A percentile compares a stretch with the other conserved stretches of the same genome.
phyloP scores from a whole-genome alignment of 2,113 vertebrate species.

The Emydocephalus ijimae region DNA sequence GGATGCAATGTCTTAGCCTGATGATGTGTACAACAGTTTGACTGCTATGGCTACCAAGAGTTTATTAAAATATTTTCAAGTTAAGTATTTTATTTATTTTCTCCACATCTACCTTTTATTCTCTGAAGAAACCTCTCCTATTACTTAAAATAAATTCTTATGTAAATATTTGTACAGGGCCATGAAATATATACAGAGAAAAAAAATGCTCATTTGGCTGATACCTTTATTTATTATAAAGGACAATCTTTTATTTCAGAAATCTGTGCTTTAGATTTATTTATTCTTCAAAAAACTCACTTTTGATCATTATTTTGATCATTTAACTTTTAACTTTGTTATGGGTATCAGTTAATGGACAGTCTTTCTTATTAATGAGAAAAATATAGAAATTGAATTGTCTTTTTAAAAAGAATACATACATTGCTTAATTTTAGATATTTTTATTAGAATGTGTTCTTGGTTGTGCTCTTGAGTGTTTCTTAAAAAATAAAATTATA shows the following conservation, averaged over 20 bases:
- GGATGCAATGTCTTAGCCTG: not conserved
- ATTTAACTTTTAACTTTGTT: not conserved
- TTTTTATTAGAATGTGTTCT: not conserved
- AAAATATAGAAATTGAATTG: not conserved
- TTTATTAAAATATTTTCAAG: not conserved
- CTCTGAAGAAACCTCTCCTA: not conserved
- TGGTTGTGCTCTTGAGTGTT: not conserved
- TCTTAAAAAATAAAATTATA: not conserved
- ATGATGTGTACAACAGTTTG: not conserved
- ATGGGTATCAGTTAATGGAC: not conserved
- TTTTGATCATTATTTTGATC: not conserved
- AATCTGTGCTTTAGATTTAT: not conserved
- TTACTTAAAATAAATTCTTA: not conserved
- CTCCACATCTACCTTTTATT: not conserved
- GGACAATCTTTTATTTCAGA: not conserved
- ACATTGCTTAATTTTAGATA: not conserved
- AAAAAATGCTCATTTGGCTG: not conserved
- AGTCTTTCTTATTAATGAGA: not conserved
- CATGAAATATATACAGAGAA: not conserved
- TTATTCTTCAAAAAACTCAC: not conserved
- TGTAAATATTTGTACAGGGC: not conserved
- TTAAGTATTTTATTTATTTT: not conserved
- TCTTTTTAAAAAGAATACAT: not conserved
- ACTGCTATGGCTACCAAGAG: not conserved
- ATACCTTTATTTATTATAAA: not conserved